These are phyloP conservation scores for Oxytorus armatus DNA, from an alignment of 2,888 invertebrate genomes.

Conservation along the genomic window DNA sequence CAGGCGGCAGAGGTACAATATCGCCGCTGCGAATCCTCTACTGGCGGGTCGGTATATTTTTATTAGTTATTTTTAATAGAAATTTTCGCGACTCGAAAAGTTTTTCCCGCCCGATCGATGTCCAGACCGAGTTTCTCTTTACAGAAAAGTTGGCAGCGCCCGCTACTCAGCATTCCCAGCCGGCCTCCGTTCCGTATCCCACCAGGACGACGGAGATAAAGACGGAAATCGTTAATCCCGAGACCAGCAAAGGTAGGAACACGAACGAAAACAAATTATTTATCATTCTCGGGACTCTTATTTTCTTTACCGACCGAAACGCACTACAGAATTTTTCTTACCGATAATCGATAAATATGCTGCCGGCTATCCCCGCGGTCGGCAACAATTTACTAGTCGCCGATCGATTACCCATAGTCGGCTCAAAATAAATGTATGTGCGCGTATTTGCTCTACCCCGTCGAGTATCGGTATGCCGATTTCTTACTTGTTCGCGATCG, in stretches of 20 bases:
- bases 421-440: not conserved
- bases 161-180: slow-evolving; percentile 80
- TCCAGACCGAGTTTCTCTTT: slow-evolving; percentile 68
- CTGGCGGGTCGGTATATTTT: slow-evolving; percentile 90
- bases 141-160: slow-evolving; percentile 85
- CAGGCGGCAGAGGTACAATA: slow-evolving; percentile 89
- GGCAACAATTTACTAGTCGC: not conserved
- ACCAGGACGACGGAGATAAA: slow-evolving; percentile 82
- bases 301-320: slow-evolving; percentile 34
- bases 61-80: not conserved
- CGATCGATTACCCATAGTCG: not conserved
- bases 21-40: slow-evolving; percentile 94
- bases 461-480: no score
- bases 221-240: slow-evolving; percentile 80
- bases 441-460: no score
- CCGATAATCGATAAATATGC: not conserved
- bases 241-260: slow-evolving; percentile 81
- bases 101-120: slow-evolving; percentile 41
- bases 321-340: not conserved
- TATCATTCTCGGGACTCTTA: not conserved
- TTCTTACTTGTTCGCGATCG: slow-evolving; percentile 12
- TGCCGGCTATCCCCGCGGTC: slow-evolving; percentile 72
- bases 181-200: slow-evolving; percentile 82
- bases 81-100: not conserved
- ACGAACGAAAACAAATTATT: not conserved